These are phyloP conservation scores for Macaria liturata DNA, from an alignment of 2,888 invertebrate species.

Conservation along the genomic window DNA sequence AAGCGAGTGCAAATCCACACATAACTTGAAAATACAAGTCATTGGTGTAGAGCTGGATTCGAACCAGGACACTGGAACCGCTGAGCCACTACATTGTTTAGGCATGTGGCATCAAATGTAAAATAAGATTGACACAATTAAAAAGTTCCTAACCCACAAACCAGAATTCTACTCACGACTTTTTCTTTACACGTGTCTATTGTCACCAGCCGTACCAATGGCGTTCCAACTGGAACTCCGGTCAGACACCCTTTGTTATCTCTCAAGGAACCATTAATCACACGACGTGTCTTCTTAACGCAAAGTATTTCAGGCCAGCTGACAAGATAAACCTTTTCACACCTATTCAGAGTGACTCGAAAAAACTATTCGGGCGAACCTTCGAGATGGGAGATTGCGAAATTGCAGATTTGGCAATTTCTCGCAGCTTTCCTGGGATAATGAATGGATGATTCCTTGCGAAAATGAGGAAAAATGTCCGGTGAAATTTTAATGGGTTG, in stretches of 20 bases:
- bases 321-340: constrained; percentile 53
- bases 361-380: constrained; percentile 36
- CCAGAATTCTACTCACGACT: neutral
- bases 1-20: too few relatives aligned
- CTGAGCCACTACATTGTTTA: too few relatives aligned
- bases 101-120: too few relatives aligned
- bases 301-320: constrained; percentile 48
- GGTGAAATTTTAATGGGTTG: constrained; percentile 31
- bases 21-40: too few relatives aligned
- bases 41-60: too few relatives aligned
- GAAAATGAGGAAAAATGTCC: constrained; percentile 18
- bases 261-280: constrained; percentile 49
- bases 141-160: neutral
- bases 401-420: constrained; percentile 32
- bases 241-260: constrained; percentile 53
- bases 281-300: constrained; percentile 45
- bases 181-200: constrained; percentile 15
- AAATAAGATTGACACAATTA: too few relatives aligned
- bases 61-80: too few relatives aligned
- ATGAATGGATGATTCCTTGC: constrained; percentile 18
- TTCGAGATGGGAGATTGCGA: constrained; percentile 26
- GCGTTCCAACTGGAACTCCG: constrained; percentile 28
- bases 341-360: constrained; percentile 45
- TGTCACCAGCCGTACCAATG: constrained; percentile 17
- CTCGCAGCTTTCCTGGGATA: constrained; percentile 20